Percentiles rank a stretch among this genome's conserved stretches.
Evolutionary conservation across 2,797 vertebrate genomes (phyloP).

Genomic region (Argya squamiceps): DNA sequence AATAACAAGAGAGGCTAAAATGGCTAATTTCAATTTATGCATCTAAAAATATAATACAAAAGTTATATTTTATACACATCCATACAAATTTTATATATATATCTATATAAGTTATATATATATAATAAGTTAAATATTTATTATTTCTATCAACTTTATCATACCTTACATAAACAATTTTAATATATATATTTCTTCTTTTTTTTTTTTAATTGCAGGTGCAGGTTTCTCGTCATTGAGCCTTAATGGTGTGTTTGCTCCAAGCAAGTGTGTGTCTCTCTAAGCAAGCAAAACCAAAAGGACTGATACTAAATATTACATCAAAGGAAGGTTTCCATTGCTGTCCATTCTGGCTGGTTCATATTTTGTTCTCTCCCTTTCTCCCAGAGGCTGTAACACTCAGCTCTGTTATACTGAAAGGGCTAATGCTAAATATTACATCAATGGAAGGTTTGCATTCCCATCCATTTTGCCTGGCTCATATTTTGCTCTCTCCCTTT

Average conservation of each 20-base stretch:
- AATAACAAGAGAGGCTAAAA: neutral
- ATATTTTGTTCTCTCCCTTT: neutral
- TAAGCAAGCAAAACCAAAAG: neutral
- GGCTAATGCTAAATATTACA: conserved; percentile 12
- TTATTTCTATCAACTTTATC: neutral
- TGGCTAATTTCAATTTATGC: neutral
- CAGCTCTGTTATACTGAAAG: neutral
- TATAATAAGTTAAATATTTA: neutral
- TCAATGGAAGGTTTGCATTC: neutral
- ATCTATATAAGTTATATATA: no score
- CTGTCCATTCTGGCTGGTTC: neutral
- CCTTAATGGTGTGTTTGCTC: neutral
- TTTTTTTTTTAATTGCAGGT: neutral
- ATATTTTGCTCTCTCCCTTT: neutral
- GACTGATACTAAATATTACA: conserved; percentile 4
- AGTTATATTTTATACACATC: no score
- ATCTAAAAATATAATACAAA: neutral
- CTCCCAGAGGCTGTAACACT: neutral
- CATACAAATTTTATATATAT: neutral
- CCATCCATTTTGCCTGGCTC: neutral
- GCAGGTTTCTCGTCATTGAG: neutral
- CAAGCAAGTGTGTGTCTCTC: neutral
- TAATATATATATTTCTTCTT: neutral
- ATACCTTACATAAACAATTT: neutral
- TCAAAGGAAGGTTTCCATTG: neutral